Evolutionary conservation across 2,888 invertebrate genomes (phyloP), one percentile per base, ranked within the genome.

Genomic region (Rhagium mordax): DNA sequence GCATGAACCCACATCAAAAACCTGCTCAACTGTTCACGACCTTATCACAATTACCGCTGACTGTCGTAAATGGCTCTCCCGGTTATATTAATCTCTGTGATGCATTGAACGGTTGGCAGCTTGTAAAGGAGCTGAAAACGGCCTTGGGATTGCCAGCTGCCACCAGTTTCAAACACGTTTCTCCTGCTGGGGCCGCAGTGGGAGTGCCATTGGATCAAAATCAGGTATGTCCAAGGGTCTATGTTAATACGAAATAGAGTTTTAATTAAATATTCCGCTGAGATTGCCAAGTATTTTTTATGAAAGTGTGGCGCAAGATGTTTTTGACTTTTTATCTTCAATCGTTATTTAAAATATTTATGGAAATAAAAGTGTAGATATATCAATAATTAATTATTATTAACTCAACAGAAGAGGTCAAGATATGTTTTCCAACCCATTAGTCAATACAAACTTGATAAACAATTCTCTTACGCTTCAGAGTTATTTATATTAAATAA

Each of bases 51-150:
- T 89, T 99, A 67, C 99, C 99, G 0, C 87, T 99, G 5, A 94
- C 90, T 77, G 97, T 98, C 2, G 86, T 98, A 24, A 98, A 98
- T 87, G 98, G 98, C 7, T 94, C 98, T 0, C 99, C 99, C 0
- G 99, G 99, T 0, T 99, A 95, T 87, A 98, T 99, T 81, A 99
- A 99, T 88, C 91, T 99, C 3, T 97, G 98, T 83, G 99, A 99
- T 88, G 98, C 98, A 0, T 89, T 99, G 0, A 99, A 99, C 87
- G 98, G 96, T 0, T 99, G 98, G 95, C 99, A 99, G 85, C 89
- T 99, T 71, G 99, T 99, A 0, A 91, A 91, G 74, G 99, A 99
- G 85, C 88, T 99, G 73, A 94, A 93, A 83, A 88, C 89, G 55
- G 95, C 96, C 0, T 87, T 98, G 6, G 91, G 92, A 3, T 86